Base-by-base conservation (phyloP, 2,113 vertebrate species). In the Sarotherodon lohbergeri region DNA sequence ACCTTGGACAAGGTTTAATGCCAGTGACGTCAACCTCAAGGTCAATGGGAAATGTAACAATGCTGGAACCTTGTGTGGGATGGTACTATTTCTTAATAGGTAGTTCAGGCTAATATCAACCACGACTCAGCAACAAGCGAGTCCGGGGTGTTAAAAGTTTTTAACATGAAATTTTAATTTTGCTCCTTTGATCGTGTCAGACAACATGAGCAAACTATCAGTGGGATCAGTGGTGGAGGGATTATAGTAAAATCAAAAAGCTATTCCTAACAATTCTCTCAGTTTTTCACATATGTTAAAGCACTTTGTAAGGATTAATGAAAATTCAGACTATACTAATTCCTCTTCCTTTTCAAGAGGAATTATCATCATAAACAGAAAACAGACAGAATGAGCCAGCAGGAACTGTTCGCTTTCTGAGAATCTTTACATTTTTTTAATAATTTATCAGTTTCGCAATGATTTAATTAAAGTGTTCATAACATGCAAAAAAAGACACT, bases 31-130 rank as follows among this genome's bases (percentile, higher is more conserved):
- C 48, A 52, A 52, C 17, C 48, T 0, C 17, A 52, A 52, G 48
- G 48, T 52, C 48, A 52, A 52, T 1, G 2, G 48, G 48, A 52
- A 52, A 52, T 52, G 48, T 52, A 9, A 52, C 7, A 52, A 52
- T 52, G 48, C 48, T 52, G 48, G 19, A 52, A 19, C 48, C 48
- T 19, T 52, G 48, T 19, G 48, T 52, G 48, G 48, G 48, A 4
- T 52, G 17, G 17, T 52, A 19, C 17, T 19, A 0, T 52, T 52
- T 19, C 17, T 5, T 19, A 50, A 4, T 52, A 52, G 16, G 0
- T 52, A 52, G 1, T 0, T 52, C 48, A 19, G 48, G 48, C 48
- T 9, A 52, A 19, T 52, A 52, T 52, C 16, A 52, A 5, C 48
- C 48, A 3, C 4, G 4, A 52, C 48, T 52, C 17, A 3, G 17